These are phyloP conservation scores for Tachysurus vachellii DNA, from an alignment of 2,113 vertebrate species.

Conservation along the genomic window DNA sequence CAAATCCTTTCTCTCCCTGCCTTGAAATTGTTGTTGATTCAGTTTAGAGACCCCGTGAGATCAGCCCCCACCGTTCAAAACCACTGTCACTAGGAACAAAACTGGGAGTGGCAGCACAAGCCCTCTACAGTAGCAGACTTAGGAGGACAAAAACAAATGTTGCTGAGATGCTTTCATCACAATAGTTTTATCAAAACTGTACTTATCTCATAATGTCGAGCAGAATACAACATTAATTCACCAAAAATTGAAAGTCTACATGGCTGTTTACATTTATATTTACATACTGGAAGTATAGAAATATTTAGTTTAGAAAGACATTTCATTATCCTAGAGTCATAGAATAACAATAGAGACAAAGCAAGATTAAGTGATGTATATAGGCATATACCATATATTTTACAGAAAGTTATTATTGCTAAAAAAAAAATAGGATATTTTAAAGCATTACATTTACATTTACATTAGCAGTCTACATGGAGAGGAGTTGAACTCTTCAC, in stretches of 20 bases:
- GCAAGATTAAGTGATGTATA: not conserved
- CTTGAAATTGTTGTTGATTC: not conserved
- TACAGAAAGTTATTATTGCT: not conserved
- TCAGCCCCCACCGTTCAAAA: not conserved
- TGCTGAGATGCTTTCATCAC: not conserved
- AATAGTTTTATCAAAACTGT: not conserved
- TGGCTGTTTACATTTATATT: not conserved
- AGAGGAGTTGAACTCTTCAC: constrained; percentile 15
- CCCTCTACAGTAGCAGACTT: not conserved
- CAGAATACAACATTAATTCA: not conserved
- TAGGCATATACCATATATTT: not conserved
- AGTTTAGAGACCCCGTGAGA: not conserved
- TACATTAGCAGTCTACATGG: constrained; percentile 7
- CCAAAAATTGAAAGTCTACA: not conserved
- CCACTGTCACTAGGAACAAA: not conserved
- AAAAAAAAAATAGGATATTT: not conserved
- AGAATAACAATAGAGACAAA: not conserved
- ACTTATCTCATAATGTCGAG: not conserved
- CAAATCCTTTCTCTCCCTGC: not conserved
- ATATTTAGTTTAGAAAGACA: not conserved
- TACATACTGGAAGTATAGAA: not conserved
- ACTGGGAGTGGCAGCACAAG: constrained; percentile 1
- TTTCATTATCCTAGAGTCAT: not conserved
- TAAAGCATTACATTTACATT: not conserved
- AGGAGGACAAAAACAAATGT: not conserved